phyloP scores from a whole-genome alignment of 2,797 vertebrate genomes.

The Pelochelys cantorii region DNA sequence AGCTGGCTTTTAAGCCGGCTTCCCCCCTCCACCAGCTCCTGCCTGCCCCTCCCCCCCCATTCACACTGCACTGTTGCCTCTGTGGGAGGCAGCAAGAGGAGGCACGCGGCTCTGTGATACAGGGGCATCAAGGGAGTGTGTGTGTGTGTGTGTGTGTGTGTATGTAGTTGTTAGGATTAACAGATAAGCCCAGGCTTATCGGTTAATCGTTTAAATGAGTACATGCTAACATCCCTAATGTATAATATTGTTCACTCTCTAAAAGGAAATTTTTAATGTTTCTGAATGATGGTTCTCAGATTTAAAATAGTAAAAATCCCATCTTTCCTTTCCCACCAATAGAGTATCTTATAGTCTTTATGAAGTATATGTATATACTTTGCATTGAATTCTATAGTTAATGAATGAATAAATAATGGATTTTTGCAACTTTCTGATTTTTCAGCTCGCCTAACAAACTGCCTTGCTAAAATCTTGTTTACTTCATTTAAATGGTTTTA shows the following conservation, averaged over 20 bases:
- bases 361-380: slow-evolving; percentile 32
- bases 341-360: slow-evolving; percentile 37
- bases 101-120: no score
- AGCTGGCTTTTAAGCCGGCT: no score
- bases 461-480: not conserved
- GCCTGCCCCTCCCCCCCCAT: no score
- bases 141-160: no score
- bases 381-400: slow-evolving; percentile 35
- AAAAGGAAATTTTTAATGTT: slow-evolving; percentile 1
- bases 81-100: no score
- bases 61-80: no score
- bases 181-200: no score
- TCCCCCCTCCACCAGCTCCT: no score
- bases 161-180: no score
- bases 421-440: slow-evolving; percentile 29
- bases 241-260: not conserved
- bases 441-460: not conserved
- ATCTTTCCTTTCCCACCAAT: slow-evolving; percentile 40
- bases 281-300: slow-evolving; percentile 37
- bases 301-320: slow-evolving; percentile 43
- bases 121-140: no score
- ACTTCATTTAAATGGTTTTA: slow-evolving; percentile 24
- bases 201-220: no score
- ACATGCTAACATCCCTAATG: no score
- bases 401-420: slow-evolving; percentile 35